phyloP scores from a whole-genome alignment of 2,797 vertebrate genomes.

The Manis crassicaudata region DNA sequence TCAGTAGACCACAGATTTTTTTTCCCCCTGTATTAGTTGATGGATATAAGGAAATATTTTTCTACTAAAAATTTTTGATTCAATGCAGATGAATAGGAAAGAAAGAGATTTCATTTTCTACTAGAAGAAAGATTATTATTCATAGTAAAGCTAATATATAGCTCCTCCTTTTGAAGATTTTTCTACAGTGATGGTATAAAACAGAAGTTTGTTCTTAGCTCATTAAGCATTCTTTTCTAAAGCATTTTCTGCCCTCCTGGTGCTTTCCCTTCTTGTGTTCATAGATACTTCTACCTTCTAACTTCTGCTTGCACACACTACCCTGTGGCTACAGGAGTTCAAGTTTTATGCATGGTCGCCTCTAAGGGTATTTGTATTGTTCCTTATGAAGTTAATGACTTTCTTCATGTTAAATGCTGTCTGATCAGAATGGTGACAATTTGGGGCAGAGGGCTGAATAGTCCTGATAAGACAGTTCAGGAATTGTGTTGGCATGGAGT shows the following conservation, averaged over 20 bases:
- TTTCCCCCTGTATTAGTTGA: not conserved
- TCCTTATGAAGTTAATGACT: not conserved
- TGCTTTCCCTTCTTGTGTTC: not conserved
- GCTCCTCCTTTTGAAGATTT: not conserved
- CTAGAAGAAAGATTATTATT: conserved; percentile 2
- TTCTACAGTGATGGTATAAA: not conserved
- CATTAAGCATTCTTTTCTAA: not conserved
- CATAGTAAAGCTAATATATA: not conserved
- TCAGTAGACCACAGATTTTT: not conserved
- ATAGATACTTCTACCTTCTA: not conserved
- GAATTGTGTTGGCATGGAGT: not conserved
- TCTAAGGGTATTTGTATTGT: not conserved
- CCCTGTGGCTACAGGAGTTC: not conserved
- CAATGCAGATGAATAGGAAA: conserved; percentile 1
- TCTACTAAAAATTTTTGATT: conserved; percentile 12
- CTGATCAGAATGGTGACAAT: not conserved
- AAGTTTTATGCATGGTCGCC: not conserved
- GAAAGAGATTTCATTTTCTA: not conserved
- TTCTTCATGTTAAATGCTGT: not conserved
- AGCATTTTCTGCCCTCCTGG: not conserved
- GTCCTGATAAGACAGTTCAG: not conserved
- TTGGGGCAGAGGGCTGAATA: not conserved
- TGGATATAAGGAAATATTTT: not conserved
- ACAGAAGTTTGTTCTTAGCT: not conserved
- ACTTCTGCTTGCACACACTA: not conserved